A percentile compares a stretch with the other conserved stretches of the same genome.
phyloP scores from a whole-genome alignment of 2,113 vertebrate species.

The Ictalurus furcatus region DNA sequence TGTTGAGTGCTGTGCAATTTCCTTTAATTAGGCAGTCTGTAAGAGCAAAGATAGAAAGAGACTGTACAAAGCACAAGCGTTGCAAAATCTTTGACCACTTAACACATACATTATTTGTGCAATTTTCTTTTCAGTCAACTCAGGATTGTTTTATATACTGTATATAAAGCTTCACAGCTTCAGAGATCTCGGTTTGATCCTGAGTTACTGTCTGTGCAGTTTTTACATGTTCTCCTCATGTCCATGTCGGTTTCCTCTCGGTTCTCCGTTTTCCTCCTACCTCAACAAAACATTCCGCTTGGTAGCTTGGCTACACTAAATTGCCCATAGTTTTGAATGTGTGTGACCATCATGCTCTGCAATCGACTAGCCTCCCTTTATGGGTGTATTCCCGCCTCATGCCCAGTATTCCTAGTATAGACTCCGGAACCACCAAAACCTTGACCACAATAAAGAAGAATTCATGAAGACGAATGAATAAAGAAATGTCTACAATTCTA shows the following conservation, averaged over 20 bases:
- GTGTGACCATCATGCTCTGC: neutral
- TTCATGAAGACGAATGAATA: neutral
- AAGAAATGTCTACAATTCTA: neutral
- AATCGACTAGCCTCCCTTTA: neutral
- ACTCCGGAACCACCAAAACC: neutral
- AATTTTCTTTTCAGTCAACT: neutral
- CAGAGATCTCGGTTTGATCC: neutral
- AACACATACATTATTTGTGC: neutral
- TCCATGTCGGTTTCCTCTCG: neutral
- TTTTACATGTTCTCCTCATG: neutral
- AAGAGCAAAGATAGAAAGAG: conserved; percentile 19
- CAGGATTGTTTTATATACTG: neutral
- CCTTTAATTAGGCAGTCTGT: conserved; percentile 46
- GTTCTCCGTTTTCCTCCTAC: neutral
- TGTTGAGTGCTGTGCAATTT: conserved; percentile 36
- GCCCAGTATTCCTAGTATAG: neutral
- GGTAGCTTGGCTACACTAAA: neutral
- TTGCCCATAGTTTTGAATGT: neutral
- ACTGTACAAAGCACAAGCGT: neutral
- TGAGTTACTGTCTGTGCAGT: neutral
- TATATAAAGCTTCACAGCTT: neutral
- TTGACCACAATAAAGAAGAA: neutral
- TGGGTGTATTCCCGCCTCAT: neutral
- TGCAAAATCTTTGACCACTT: neutral
- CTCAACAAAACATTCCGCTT: neutral